Base-by-base conservation (phyloP, 2,888 invertebrate genomes). In the Meteorus colon region DNA sequence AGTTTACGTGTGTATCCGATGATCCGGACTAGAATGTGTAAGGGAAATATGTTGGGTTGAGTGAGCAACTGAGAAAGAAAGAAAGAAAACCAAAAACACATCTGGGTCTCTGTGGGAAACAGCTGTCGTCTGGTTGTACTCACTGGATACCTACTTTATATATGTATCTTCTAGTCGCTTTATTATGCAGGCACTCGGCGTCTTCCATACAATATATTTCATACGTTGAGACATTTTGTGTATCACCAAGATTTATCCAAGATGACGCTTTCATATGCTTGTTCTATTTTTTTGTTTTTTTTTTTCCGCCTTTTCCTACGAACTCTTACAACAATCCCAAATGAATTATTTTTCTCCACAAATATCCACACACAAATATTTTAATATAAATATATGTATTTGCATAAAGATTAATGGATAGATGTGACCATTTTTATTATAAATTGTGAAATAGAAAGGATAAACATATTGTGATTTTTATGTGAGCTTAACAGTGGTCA, bases 101-200 rank as follows among this genome's bases (percentile, higher is more conserved):
- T 78, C 24, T 62, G 62, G 65, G 71, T 70, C 73, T 48, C 41
- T 34, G 48, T 67, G 77, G 73, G 71, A 78, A 76, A 63, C 79
- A 79, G 78, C 79, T 81, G 81, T 77, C 78, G 79, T 79, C 70
- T 76, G 37, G 70, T 71, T 16, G 51, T 68, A 29, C 63, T 71
- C 55, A 55, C 19, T 55, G 55, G 55, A 55, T 55, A 55, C 55
- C 19, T 55, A 55, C 6, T 55, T 8, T 55, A 55, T 55, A 55
- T 74, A 55, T 72, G 74, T 73, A 68, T 73, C 70, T 75, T 67
- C 72, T 77, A 75, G 67, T 76, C 73, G 75, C 77, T 81, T 78
- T 79, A 81, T 81, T 79, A 78, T 78, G 77, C 77, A 72, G 77
- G 73, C 79, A 77, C 77, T 77, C 76, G 78, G 76, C 59, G 76